phyloP scores from a whole-genome alignment of 1,140 invertebrate genomes.

The Diorhabda carinulata region DNA sequence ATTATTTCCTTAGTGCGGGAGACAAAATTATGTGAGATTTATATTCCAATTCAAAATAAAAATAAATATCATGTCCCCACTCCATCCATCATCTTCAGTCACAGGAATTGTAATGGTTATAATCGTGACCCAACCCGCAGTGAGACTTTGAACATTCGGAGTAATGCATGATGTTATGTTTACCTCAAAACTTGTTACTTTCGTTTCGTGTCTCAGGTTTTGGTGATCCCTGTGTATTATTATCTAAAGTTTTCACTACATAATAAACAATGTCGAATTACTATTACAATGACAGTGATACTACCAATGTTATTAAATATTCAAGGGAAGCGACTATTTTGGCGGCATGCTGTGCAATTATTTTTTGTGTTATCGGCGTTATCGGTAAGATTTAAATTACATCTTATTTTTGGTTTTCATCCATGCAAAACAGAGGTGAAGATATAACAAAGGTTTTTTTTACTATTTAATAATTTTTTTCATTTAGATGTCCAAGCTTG shows the following conservation, averaged over 20 bases:
- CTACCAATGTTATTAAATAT: constrained; percentile 48
- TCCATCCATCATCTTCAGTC: not conserved
- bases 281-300: not conserved
- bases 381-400: constrained; percentile 57
- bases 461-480: no score
- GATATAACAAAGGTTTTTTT: no score
- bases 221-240: not conserved
- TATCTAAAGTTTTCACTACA: not conserved
- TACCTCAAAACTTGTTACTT: not conserved
- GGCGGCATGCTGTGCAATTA: constrained; percentile 69
- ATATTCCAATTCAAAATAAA: not conserved
- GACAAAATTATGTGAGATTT: not conserved
- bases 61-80: not conserved
- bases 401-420: constrained; percentile 3
- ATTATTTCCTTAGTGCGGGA: not conserved
- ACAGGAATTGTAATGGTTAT: not conserved
- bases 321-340: constrained; percentile 69
- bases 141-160: not conserved
- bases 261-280: not conserved
- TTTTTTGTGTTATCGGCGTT: constrained; percentile 74
- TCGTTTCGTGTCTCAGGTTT: not conserved
- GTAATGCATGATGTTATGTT: not conserved
- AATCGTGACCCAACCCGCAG: not conserved
- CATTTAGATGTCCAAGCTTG: no score
- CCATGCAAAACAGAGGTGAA: no score